phyloP scores from a whole-genome alignment of 2,888 invertebrate genomes.

The Blastobasis lacticolella region DNA sequence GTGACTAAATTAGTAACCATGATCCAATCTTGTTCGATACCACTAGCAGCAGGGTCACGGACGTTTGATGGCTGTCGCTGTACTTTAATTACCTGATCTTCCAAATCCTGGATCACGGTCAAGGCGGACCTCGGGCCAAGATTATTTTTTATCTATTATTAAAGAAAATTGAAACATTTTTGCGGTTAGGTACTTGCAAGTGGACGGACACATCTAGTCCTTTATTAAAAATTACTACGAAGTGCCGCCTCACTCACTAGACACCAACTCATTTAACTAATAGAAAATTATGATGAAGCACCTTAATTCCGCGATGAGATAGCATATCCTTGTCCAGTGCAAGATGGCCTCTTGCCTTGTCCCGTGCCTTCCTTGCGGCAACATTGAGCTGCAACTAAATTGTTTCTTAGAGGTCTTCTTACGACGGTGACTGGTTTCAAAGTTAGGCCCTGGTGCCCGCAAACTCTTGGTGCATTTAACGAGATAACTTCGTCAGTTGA shows the following conservation, averaged over 20 bases:
- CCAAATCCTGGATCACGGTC: no score
- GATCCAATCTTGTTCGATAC: no score
- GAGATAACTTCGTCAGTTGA: conserved; percentile 55
- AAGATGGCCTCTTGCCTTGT: conserved; percentile 18
- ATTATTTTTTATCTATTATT: no score
- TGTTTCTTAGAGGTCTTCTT: conserved; percentile 17
- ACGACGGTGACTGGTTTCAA: conserved; percentile 28
- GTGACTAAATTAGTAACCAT: no score
- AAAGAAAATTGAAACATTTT: no score
- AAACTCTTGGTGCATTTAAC: conserved; percentile 61
- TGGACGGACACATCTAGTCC: no score
- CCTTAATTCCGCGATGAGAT: conserved; percentile 18
- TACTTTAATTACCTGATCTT: no score
- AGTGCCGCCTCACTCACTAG: neutral
- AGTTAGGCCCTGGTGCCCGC: conserved; percentile 39
- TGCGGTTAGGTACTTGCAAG: no score
- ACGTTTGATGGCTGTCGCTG: no score
- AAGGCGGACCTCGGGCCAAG: no score
- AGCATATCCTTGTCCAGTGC: conserved; percentile 18
- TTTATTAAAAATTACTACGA: no score
- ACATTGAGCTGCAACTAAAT: conserved; percentile 9
- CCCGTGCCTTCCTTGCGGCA: conserved; percentile 6
- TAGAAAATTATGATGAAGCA: conserved; percentile 22
- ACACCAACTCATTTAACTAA: conserved; percentile 16
- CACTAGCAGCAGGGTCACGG: no score